Evolutionary conservation across 1,140 invertebrate species (phyloP).

Genomic region (Panonychus citri): DNA sequence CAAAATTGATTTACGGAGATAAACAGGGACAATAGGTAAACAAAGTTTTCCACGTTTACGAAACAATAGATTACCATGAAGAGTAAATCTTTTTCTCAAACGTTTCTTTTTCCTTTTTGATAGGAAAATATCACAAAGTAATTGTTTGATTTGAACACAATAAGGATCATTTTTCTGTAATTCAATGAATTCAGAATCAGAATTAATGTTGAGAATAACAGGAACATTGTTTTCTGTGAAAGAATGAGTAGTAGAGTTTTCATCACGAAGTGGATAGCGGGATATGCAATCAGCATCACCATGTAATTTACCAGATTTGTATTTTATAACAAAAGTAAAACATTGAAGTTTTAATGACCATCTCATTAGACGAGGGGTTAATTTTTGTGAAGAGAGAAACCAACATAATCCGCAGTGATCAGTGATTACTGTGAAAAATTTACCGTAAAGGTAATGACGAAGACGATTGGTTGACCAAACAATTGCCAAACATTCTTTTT

Average conservation of each 20-base stretch:
- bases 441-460: conserved; percentile 25
- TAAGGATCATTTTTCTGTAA: background rate
- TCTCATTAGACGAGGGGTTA: conserved; percentile 22
- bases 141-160: background rate
- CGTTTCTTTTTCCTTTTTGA: background rate
- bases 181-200: background rate
- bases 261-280: background rate
- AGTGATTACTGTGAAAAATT: conserved; percentile 26
- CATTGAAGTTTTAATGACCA: conserved; percentile 26
- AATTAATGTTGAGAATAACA: background rate
- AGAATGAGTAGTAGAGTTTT: background rate
- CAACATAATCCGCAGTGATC: conserved; percentile 28
- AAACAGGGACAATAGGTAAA: background rate
- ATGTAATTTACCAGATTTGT: conserved; percentile 7
- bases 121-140: background rate
- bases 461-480: conserved; percentile 26
- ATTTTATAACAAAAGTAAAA: background rate
- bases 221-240: background rate
- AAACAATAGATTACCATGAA: background rate
- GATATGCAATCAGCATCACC: conserved; percentile 5
- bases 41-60: background rate
- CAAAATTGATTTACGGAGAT: background rate
- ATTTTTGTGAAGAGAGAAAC: conserved; percentile 23
- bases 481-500: conserved; percentile 29
- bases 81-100: background rate